Percentiles rank a stretch among this genome's conserved stretches.
These are phyloP conservation scores for Elgaria multicarinata DNA, from an alignment of 2,113 vertebrate species.

Conservation along the genomic window DNA sequence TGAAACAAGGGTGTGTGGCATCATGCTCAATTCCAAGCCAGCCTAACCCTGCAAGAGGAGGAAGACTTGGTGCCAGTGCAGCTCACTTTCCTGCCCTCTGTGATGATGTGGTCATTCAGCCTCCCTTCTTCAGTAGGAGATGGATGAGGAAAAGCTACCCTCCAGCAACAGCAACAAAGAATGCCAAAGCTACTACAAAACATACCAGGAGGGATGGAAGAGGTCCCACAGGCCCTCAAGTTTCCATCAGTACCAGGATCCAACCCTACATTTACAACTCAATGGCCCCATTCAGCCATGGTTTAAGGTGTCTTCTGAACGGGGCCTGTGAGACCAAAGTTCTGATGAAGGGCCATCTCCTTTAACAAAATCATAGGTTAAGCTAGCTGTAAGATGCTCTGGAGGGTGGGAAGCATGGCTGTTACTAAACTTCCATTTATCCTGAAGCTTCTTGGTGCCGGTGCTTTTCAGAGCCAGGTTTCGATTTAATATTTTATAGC, in stretches of 20 bases:
- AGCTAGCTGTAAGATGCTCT: background rate
- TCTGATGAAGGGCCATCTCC: background rate
- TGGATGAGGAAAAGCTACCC: too few species aligned
- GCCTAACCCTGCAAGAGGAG: background rate
- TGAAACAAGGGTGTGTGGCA: background rate
- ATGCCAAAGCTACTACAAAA: background rate
- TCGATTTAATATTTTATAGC: background rate
- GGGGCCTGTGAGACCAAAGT: too few species aligned
- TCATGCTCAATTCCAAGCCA: background rate
- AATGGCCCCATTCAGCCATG: too few species aligned
- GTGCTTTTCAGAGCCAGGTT: background rate
- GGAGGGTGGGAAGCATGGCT: background rate
- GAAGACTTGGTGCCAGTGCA: background rate
- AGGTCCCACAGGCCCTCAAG: background rate
- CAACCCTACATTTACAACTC: background rate
- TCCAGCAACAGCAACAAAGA: background rate
- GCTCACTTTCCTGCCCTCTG: background rate
- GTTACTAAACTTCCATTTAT: background rate
- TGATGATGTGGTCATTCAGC: background rate
- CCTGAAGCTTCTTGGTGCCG: background rate
- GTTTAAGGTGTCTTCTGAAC: too few species aligned
- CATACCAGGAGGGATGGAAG: background rate
- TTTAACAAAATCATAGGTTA: background rate
- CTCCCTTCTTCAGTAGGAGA: background rate
- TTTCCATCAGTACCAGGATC: background rate